These are phyloP conservation scores for Mormyrops boulengeri DNA, from an alignment of 2,797 vertebrate genomes.

Conservation along the genomic window DNA sequence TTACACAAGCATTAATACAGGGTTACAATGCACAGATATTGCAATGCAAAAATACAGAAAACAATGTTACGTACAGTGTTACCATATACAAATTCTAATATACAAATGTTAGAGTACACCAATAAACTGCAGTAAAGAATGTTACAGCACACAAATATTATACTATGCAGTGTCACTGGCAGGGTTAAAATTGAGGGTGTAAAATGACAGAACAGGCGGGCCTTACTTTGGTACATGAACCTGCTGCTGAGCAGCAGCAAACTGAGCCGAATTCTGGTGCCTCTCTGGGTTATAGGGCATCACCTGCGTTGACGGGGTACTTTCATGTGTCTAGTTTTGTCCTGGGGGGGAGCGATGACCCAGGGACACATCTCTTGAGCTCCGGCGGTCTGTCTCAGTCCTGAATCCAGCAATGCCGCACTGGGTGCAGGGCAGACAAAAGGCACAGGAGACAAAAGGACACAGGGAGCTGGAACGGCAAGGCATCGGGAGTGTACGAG, in stretches of 20 bases:
- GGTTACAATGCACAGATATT: not conserved
- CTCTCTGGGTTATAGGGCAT: not conserved
- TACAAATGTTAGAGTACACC: not conserved
- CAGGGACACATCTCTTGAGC: not conserved
- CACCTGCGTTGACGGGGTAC: not conserved
- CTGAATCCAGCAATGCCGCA: not conserved
- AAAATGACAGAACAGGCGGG: not conserved
- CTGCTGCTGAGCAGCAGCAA: not conserved
- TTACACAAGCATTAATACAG: not conserved
- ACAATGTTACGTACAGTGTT: not conserved
- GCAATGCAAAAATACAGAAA: not conserved
- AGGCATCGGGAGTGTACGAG: not conserved
- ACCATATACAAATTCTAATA: not conserved
- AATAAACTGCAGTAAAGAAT: not conserved
- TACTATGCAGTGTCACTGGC: not conserved
- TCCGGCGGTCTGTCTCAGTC: not conserved
- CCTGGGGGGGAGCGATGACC: not conserved
- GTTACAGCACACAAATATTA: not conserved
- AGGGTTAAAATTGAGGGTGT: not conserved
- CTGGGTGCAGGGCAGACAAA: not conserved
- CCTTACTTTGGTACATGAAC: no score
- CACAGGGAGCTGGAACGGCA: not conserved
- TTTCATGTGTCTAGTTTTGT: not conserved
- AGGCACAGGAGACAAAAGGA: not conserved
- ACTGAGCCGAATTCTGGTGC: not conserved